A percentile compares a stretch with the other conserved stretches of the same genome.
Conservation (phyloP, 2,888 invertebrate genomes). For the Liodrosophila aerea region DNA sequence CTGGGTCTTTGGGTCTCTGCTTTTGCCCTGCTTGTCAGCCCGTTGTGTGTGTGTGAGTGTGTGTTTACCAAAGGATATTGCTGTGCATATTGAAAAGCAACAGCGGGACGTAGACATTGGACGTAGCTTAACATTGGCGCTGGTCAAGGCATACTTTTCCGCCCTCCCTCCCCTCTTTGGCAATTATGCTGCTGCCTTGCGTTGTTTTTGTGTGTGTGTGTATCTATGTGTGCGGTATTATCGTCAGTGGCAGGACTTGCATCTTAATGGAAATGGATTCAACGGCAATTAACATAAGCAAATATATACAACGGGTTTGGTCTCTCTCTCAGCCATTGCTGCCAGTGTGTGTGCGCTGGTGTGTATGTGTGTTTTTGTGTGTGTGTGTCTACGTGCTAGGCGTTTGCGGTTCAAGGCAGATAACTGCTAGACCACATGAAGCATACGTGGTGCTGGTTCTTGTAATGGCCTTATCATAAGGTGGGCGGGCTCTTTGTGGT, state of each 20-base stretch:
- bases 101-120: slow-evolving; percentile 45
- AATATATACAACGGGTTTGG: slow-evolving; percentile 75
- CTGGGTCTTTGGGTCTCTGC: neutral
- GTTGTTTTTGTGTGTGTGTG: slow-evolving; percentile 12
- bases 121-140: slow-evolving; percentile 57
- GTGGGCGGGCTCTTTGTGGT: slow-evolving; percentile 63
- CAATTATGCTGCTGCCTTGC: slow-evolving; percentile 60
- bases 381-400: slow-evolving; percentile 64
- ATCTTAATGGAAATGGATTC: slow-evolving; percentile 81
- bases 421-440: slow-evolving; percentile 52
- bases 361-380: slow-evolving; percentile 11
- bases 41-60: slow-evolving; percentile 32
- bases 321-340: slow-evolving; percentile 22
- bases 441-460: slow-evolving; percentile 61
- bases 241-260: slow-evolving; percentile 74
- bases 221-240: slow-evolving; percentile 68
- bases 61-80: slow-evolving; percentile 78
- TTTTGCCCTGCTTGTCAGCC: slow-evolving; percentile 3
- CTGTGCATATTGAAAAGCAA: slow-evolving; percentile 78
- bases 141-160: slow-evolving; percentile 72
- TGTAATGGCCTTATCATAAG: slow-evolving; percentile 76
- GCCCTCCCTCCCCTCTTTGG: slow-evolving; percentile 36
- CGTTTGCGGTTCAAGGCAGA: slow-evolving; percentile 67
- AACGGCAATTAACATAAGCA: slow-evolving; percentile 82
- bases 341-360: slow-evolving; percentile 13